A percentile compares a stretch with the other conserved stretches of the same genome.
phyloP scores from a whole-genome alignment of 53 echinoderm and acorn worm genomes.

The Luidia sarsii region DNA sequence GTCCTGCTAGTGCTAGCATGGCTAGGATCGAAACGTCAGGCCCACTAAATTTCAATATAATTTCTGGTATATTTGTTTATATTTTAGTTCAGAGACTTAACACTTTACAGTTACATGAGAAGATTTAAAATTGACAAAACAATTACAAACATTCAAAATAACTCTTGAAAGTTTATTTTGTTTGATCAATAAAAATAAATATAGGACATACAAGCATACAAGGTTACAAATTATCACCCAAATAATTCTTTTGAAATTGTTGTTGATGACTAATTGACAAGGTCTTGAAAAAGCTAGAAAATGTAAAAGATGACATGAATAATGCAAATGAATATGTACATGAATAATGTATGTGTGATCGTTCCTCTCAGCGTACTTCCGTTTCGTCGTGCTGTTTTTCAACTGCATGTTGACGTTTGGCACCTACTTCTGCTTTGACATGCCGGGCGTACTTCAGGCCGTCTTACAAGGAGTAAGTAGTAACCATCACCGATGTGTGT shows the following conservation, averaged over 20 bases:
- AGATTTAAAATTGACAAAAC: too few relatives aligned
- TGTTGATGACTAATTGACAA: too few relatives aligned
- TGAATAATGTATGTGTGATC: not conserved
- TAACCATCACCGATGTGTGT: too few relatives aligned
- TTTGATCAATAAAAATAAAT: too few relatives aligned
- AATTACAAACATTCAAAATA: too few relatives aligned
- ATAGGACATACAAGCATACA: not conserved
- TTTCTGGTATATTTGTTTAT: not conserved
- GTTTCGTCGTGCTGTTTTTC: slow-evolving; percentile 80
- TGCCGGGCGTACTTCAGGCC: slow-evolving; percentile 81
- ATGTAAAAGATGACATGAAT: not conserved
- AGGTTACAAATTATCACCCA: too few relatives aligned
- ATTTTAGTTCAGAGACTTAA: not conserved
- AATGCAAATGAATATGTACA: not conserved
- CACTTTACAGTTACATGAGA: not conserved
- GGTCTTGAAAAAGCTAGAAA: too few relatives aligned
- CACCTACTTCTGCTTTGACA: slow-evolving; percentile 87
- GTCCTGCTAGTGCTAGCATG: too few relatives aligned
- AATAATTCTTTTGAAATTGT: not conserved
- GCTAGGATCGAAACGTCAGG: too few relatives aligned
- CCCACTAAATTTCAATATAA: not conserved
- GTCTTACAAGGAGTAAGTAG: slow-evolving; percentile 70
- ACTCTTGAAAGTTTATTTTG: too few relatives aligned
- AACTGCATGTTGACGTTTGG: slow-evolving; percentile 88
- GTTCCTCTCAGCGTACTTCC: slow-evolving; percentile 66